Percentiles rank a stretch among this genome's conserved stretches.
Conservation (phyloP, 1,140 invertebrate genomes). For the Mercenaria mercenaria region DNA sequence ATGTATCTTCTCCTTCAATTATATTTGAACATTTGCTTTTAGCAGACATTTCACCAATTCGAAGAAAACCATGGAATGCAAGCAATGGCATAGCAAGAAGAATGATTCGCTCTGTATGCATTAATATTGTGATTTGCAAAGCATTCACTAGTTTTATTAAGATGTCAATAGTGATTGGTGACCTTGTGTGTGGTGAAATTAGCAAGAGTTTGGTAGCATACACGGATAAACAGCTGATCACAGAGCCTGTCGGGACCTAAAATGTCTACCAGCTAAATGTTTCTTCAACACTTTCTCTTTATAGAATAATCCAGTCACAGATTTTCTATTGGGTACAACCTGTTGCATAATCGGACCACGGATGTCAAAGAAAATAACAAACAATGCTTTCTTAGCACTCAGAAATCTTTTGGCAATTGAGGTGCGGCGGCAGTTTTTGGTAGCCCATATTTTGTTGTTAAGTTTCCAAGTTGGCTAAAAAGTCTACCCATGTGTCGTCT, state of each 20-base stretch:
- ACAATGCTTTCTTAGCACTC: no score
- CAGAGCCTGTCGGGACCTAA: no score
- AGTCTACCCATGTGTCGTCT: no score
- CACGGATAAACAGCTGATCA: no score
- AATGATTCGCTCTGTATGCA: not conserved
- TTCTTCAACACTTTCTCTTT: no score
- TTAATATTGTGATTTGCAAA: not conserved
- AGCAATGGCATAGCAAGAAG: conserved; percentile 14
- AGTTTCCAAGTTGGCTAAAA: not conserved
- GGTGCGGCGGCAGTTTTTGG: no score
- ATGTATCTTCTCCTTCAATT: not conserved
- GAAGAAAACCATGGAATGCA: conserved; percentile 37
- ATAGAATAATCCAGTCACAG: no score
- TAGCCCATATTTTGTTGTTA: conserved; percentile 8
- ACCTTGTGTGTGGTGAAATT: conserved; percentile 3
- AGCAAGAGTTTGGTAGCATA: not conserved
- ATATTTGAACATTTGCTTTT: not conserved
- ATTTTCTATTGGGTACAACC: no score
- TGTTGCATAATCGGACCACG: no score
- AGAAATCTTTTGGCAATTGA: not conserved
- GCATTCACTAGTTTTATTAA: not conserved
- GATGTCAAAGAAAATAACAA: no score
- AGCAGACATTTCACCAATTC: conserved; percentile 22
- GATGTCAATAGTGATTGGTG: not conserved
- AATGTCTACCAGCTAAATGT: no score